Evolutionary conservation across 2,888 invertebrate species (phyloP), one percentile per base, ranked within the genome.

Genomic region (Catocala fraxini): DNA sequence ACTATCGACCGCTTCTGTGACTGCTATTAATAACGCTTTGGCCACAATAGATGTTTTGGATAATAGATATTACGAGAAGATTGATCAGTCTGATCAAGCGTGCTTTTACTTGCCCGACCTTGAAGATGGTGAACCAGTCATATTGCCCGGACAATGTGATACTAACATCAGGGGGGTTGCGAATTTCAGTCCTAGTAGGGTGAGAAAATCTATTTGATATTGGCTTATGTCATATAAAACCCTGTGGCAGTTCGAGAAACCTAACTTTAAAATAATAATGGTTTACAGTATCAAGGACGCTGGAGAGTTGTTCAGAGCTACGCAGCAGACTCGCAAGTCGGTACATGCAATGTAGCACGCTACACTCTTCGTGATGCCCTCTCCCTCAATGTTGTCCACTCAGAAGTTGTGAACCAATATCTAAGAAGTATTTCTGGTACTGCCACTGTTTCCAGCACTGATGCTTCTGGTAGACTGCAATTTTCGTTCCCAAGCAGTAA

Each of bases 391-490:
- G 85, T 90, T 0, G 79, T 68, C 45, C 89, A 90, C 67, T 85
- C 88, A 0, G 85, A 89, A 63, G 90, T 91, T 10, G 59, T 86
- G 41, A 69, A 84, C 39, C 73, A 83, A 56, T 63, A 61, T 0
- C 77, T 91, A 0, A 72, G 68, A 41, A 77, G 77, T 7, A 84
- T 86, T 13, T 74, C 71, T 43, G 91, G 90, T 13, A 72, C 78
- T 0, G 90, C 89, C 13, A 81, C 81, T 6, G 13, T 85, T 0
- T 80, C 94, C 11, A 95, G 95, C 0, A 95, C 95, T 72, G 96
- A 96, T 77, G 91, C 91, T 0, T 92, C 90, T 54, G 96, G 95
- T 57, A 91, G 95, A n/a, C 93, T 96, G 0, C 91, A 95, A 1
- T 96, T 96, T 86, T 95, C 95, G 15, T 96, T 96, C 83, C 89